Evolutionary conservation across 1,140 invertebrate genomes (phyloP).

Genomic region (Plodia interpunctella): DNA sequence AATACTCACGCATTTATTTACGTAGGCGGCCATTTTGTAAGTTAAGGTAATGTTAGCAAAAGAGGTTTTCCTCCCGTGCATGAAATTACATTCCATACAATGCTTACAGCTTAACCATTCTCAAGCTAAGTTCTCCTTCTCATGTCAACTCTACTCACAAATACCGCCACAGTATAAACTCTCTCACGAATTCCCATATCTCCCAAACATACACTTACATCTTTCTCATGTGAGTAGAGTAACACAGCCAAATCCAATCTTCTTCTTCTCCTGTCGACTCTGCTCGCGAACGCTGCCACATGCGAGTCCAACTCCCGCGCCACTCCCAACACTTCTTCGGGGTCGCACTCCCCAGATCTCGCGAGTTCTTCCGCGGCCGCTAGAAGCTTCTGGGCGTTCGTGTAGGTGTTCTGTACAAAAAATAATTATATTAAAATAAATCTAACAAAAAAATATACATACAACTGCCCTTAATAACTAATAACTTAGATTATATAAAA

Average conservation of each 20-base stretch:
- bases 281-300: slow-evolving; percentile 93
- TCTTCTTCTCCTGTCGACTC: slow-evolving; percentile 94
- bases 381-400: slow-evolving; percentile 97
- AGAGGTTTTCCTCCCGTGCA: no score
- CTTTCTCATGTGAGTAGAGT: slow-evolving; percentile 97
- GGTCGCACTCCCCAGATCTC: slow-evolving; percentile 96
- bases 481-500: background rate
- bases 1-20: no score
- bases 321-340: slow-evolving; percentile 95
- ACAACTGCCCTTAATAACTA: background rate
- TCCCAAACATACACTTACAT: slow-evolving; percentile 78
- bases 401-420: slow-evolving; percentile 94
- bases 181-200: background rate
- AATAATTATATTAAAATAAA: background rate
- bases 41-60: no score
- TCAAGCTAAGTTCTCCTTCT: no score
- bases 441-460: background rate
- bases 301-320: slow-evolving; percentile 95
- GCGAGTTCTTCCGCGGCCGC: slow-evolving; percentile 97
- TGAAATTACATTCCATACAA: no score
- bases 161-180: no score
- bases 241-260: slow-evolving; percentile 94
- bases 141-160: no score
- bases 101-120: no score
- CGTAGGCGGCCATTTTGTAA: no score